Percentiles rank a stretch among this genome's conserved stretches.
These are phyloP conservation scores for Sinopyrophorus schimmeli DNA, from an alignment of 2,888 invertebrate species.

Conservation along the genomic window DNA sequence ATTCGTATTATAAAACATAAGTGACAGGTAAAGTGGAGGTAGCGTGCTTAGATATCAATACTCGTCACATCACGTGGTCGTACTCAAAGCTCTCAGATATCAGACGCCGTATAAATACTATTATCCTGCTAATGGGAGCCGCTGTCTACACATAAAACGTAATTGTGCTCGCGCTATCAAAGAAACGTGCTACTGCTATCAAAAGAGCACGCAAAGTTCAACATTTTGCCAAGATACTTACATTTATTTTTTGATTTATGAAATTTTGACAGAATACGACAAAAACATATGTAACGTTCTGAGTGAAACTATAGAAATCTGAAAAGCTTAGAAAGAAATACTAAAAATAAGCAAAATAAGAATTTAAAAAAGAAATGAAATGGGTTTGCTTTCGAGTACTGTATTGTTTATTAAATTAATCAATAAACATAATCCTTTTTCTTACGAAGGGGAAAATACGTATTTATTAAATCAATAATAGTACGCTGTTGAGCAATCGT, in stretches of 20 bases:
- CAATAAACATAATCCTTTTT: too few relatives aligned
- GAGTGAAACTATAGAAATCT: too few relatives aligned
- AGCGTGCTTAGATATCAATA: slow-evolving; percentile 36
- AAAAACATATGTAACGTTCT: too few relatives aligned
- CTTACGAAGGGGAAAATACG: too few relatives aligned
- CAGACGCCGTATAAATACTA: slow-evolving; percentile 35
- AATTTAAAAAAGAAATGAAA: too few relatives aligned
- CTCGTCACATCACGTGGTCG: slow-evolving; percentile 34
- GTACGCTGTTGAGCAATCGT: too few relatives aligned
- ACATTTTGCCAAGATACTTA: slow-evolving; percentile 23
- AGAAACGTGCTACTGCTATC: slow-evolving; percentile 32
- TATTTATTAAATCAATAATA: too few relatives aligned
- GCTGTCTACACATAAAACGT: slow-evolving; percentile 38
- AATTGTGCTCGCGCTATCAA: slow-evolving; percentile 34
- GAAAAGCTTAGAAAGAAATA: too few relatives aligned
- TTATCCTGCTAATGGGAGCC: slow-evolving; percentile 36
- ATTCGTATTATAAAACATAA: slow-evolving; percentile 23
- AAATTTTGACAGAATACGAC: slow-evolving; percentile 17
- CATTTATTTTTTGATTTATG: slow-evolving; percentile 24
- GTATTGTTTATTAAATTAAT: too few relatives aligned
- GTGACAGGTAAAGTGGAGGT: slow-evolving; percentile 34
- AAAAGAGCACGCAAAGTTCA: slow-evolving; percentile 37
- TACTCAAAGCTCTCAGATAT: slow-evolving; percentile 34
- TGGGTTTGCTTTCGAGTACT: too few relatives aligned
- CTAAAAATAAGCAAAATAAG: too few relatives aligned